Base-by-base conservation (phyloP, 64 coral and sea anemone genomes). In the Montipora sp. region DNA sequence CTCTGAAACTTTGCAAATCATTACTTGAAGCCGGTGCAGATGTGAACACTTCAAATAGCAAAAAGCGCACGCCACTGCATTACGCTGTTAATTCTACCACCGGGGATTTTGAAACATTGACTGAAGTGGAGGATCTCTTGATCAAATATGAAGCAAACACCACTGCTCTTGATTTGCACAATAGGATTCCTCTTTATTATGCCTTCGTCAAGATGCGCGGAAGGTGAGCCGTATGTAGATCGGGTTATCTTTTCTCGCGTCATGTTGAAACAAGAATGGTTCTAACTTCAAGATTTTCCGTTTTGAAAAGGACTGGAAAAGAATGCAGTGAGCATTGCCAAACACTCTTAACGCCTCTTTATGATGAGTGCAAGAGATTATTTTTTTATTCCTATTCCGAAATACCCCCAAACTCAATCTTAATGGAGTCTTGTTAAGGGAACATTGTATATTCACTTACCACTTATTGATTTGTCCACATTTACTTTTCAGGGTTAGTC, bases 201-300 rank as follows among this genome's bases (percentile, higher is more conserved):
- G 92, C 92, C 53, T 96, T 96, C 83, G 95, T 96, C 5, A 96
- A 96, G 88, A 90, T 96, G 82, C 18, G n/a, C 2, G 66, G 47
- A 5, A 51, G 82, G 82, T 85, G 36, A 85, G 82, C 66, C 44
- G 5, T 50, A 58, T 47, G 87, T 49, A 75, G 66, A 5, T 55
- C 51, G 13, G 7, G 13, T 63, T 12, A 63, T 7, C 13, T 0
- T 12, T 4, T 55, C 51, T 55, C 5, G 10, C 51, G 51, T 55
- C 51, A 10, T 10, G 10, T 55, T 55, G 51, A 55, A 55, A 55
- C 5, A 55, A 5, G 51, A 55, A 55, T 55, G 51, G 0, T 5
- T 7, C 5, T 55, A 55, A 10, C 51, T 55, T 55, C 51, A 7
- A 55, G 51, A 55, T 55, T 55, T 55, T 10, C 9, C 1, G 51